A percentile compares a stretch with the other conserved stretches of the same genome.
Conservation (phyloP, 2,113 vertebrate genomes). For the Daboia siamensis region DNA sequence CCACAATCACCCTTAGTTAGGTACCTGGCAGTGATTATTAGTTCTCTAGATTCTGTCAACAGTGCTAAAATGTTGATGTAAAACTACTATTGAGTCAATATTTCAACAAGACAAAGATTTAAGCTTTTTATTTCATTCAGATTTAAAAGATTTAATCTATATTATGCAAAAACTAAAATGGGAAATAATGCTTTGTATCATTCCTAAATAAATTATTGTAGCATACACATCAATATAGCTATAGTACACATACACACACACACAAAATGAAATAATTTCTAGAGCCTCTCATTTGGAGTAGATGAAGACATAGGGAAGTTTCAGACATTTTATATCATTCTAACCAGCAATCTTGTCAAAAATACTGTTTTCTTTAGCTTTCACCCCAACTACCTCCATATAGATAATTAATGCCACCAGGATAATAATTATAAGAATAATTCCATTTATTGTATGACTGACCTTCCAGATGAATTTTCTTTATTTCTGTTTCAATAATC, state of each 20-base stretch:
- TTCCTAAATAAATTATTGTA: not conserved
- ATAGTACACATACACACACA: not conserved
- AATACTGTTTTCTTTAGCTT: not conserved
- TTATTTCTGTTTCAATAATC: slow-evolving; percentile 63
- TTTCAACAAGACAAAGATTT: not conserved
- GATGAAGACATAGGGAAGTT: not conserved
- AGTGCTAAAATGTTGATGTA: not conserved
- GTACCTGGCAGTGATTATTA: not conserved
- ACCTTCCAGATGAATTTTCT: slow-evolving; percentile 64
- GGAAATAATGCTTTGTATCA: not conserved
- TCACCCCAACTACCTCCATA: not conserved
- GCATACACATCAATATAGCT: not conserved
- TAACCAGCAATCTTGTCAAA: not conserved
- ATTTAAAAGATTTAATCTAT: not conserved
- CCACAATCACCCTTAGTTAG: not conserved
- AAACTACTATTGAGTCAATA: not conserved
- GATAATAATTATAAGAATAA: slow-evolving; percentile 24
- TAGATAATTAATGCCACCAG: slow-evolving; percentile 9
- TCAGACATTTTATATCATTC: not conserved
- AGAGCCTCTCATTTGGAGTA: not conserved
- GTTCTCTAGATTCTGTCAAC: not conserved
- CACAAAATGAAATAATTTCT: not conserved
- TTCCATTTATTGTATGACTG: slow-evolving; percentile 52
- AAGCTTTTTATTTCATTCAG: not conserved
- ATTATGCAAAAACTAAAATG: not conserved